Evolutionary conservation across 2,888 invertebrate species (phyloP).

Genomic region (Drosophila koepferae): DNA sequence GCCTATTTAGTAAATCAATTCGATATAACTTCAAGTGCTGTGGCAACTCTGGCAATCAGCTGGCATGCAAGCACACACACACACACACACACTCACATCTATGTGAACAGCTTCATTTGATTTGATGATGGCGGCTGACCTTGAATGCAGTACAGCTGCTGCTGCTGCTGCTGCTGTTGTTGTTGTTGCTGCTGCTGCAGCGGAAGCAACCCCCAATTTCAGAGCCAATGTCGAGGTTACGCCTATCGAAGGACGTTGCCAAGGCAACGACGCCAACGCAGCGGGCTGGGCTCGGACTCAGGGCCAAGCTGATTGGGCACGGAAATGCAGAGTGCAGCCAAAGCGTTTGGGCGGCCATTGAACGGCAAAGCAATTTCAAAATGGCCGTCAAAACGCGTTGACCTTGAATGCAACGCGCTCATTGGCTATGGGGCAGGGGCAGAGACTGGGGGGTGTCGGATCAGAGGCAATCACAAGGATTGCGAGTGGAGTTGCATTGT

Average conservation of each 20-base stretch:
- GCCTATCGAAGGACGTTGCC: slow-evolving; percentile 75
- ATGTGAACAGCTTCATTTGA: background rate
- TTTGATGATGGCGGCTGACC: slow-evolving; percentile 37
- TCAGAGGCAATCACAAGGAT: background rate
- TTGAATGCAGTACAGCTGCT: slow-evolving; percentile 42
- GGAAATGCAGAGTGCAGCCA: slow-evolving; percentile 65
- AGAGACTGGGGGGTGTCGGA: too few species aligned
- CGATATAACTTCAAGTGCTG: slow-evolving; percentile 1
- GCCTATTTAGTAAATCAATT: slow-evolving; percentile 10
- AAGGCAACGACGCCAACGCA: slow-evolving; percentile 62
- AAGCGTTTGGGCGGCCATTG: slow-evolving; percentile 68
- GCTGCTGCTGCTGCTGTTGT: slow-evolving; percentile 13
- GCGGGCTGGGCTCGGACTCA: slow-evolving; percentile 53
- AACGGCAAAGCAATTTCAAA: slow-evolving; percentile 64
- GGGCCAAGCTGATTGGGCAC: slow-evolving; percentile 71
- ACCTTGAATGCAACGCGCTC: slow-evolving; percentile 75
- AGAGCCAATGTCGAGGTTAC: slow-evolving; percentile 81
- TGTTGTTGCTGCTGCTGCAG: slow-evolving; percentile 33
- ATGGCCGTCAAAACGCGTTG: slow-evolving; percentile 73
- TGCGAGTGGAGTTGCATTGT: background rate
- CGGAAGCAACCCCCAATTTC: slow-evolving; percentile 64
- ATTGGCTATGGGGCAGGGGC: slow-evolving; percentile 59
- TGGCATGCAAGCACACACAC: slow-evolving; percentile 26
- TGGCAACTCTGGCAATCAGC: slow-evolving; percentile 63
- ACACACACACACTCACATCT: slow-evolving; percentile 2